Percentiles rank a stretch among this genome's conserved stretches.
Evolutionary conservation across 2,113 vertebrate genomes (phyloP).

Genomic region (Dolichotis patagonum): DNA sequence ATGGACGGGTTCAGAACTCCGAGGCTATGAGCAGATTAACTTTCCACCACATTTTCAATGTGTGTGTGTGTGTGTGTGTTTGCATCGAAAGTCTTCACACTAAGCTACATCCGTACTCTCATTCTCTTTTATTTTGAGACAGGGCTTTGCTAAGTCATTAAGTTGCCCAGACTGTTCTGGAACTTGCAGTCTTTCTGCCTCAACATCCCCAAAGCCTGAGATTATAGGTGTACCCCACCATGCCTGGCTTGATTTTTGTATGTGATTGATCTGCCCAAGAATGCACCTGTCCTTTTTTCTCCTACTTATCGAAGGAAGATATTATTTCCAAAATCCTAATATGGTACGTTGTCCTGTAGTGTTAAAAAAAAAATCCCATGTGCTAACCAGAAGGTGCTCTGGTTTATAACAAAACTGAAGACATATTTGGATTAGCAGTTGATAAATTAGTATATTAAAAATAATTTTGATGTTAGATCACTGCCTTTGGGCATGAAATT

Average conservation of each 20-base stretch:
- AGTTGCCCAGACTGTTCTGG: neutral
- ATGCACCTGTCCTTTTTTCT: neutral
- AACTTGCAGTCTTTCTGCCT: neutral
- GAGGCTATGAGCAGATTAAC: neutral
- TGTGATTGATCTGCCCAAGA: neutral
- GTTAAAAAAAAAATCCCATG: neutral
- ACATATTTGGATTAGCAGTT: neutral
- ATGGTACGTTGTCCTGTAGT: neutral
- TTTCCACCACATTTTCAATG: neutral
- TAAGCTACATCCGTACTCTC: neutral
- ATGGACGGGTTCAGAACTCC: neutral
- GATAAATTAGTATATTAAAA: constrained; percentile 1
- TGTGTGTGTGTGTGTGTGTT: neutral
- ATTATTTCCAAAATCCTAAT: neutral
- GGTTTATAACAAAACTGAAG: neutral
- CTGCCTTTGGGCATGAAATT: neutral
- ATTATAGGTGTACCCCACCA: neutral
- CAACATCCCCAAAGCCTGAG: neutral
- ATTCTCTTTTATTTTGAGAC: neutral
- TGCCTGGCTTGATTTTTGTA: neutral
- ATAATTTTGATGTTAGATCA: constrained; percentile 15
- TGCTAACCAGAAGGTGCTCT: neutral
- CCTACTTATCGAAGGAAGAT: neutral
- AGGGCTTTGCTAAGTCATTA: neutral
- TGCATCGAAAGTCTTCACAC: neutral